Base-by-base conservation (phyloP, 1,140 invertebrate species). In the Hylaeus volcanicus region DNA sequence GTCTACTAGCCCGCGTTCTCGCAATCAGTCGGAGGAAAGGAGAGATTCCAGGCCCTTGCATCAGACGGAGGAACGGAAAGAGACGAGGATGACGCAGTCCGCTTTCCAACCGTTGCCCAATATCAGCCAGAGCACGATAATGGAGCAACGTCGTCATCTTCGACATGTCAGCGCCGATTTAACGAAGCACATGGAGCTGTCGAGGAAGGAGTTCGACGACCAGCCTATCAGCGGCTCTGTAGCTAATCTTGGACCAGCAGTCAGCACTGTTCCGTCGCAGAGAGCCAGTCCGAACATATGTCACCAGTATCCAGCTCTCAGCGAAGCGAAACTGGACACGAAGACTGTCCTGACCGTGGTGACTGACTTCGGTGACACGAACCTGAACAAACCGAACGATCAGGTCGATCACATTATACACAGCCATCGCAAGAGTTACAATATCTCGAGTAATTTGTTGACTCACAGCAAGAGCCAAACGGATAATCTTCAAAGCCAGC, bases 351-450 rank as follows among this genome's bases (percentile, higher is more conserved):
- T 93, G 48, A 92, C 90, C 0, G 88, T 93, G 3, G 88, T 91
- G 2, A 91, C 92, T 0, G 92, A 93, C 72, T 92, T 93, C 51
- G 90, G 86, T 5, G 92, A 92, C 0, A 48, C 81, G 2, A 79
- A 41, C n/a, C 51, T 84, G 0, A 61, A 61, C 6, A 93, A 93
- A 70, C 87, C 91, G 0, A 68, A 87, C 9, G 92, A 93, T 11
- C 91, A 93, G 37, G 84, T 90, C 1, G 92, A 93, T 77, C 92
- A 93, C 55, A 93, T 93, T 53, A 93, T 93, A 51, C 93, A 93
- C 56, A 93, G 92, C 68, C 92, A 93, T 65, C 89, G 91, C 48
- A 93, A 92, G 74, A 93, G 91, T 64, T 92, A 92, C 14, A 92
- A 89, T 39, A 48, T 75, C 8, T 80, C 86, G 0, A 69, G 83